Base-by-base conservation (phyloP, 1,140 invertebrate species). In the Drosophila nikananu region DNA sequence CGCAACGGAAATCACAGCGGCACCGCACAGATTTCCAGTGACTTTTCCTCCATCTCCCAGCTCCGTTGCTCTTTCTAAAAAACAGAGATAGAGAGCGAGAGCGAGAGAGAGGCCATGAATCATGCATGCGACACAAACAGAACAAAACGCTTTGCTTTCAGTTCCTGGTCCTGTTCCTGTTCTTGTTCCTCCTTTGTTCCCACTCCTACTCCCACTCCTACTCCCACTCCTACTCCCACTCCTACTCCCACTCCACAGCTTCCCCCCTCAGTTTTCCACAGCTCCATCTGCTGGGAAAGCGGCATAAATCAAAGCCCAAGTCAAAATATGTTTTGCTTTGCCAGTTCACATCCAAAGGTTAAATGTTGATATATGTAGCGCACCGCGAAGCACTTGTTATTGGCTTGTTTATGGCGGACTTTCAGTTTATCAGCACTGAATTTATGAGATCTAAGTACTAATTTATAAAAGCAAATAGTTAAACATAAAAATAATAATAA, bases 321-420 rank as follows among this genome's bases (percentile, higher is more conserved):
- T 84, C 86, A 89, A 87, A 89, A 90, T 90, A 84, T 89, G 86
- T 84, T 89, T 89, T 80, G 58, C 77, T 63, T 78, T 79, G 66
- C 60, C 76, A 70, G 37, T 49, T 54, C 39, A 19, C 75, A 67
- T 39, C 55, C 59, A 72, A 79, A 72, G 54, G 59, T 42, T 79
- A 79, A 72, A 57, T 41, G 39, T 72, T 72, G 54, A 78, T 79
- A 55, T 64, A 79, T 57, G 35, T 32, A 32, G 59, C 41, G 23
- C 25, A 19, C 27, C 58, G 44, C 23, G 21, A 37, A 37, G 67
- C 37, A 71, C 67, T 68, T 71, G 67, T 57, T 68, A 71, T 68
- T 71, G 67, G 63, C 64, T 71, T 41, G 48, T 71, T 67, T 52
- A 70, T 70, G 39, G 49, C 67, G 19, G 67, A 10, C 67, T 67